phyloP scores from a whole-genome alignment of 2,888 invertebrate species.

The Agelastica alni region DNA sequence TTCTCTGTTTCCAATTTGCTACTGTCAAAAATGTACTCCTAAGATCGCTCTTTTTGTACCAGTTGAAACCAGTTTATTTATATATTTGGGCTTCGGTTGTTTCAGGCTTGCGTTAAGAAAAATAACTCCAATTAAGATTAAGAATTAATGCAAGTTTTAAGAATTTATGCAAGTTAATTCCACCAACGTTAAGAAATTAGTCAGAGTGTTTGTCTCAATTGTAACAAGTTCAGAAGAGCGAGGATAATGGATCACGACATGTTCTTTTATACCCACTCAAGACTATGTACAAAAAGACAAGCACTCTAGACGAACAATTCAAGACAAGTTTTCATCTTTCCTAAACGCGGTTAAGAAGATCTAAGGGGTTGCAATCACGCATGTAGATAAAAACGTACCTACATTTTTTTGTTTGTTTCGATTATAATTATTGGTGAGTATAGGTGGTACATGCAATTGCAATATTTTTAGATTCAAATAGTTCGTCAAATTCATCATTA shows the following conservation, averaged over 20 bases:
- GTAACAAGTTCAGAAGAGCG: constrained; percentile 4
- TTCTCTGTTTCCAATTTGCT: no score
- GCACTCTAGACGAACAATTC: constrained; percentile 9
- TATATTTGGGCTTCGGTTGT: constrained; percentile 11
- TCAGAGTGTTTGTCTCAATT: constrained; percentile 12
- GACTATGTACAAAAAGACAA: constrained; percentile 10
- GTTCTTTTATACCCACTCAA: constrained; percentile 1
- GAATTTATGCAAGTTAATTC: constrained; percentile 6
- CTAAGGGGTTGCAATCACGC: constrained; percentile 1
- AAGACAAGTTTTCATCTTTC: constrained; percentile 7
- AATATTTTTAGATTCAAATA: no score
- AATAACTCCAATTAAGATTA: constrained; percentile 7
- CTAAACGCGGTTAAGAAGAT: constrained; percentile 3
- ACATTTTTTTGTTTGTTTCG: constrained; percentile 1
- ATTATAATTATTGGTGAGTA: constrained; percentile 7
- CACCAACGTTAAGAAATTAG: constrained; percentile 5
- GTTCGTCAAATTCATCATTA: no score
- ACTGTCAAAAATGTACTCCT: no score
- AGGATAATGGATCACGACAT: constrained; percentile 2
- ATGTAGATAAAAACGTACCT: background rate
- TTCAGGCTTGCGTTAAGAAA: constrained; percentile 6
- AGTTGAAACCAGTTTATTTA: background rate
- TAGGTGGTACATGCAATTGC: constrained; percentile 4
- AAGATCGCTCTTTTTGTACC: constrained; percentile 10
- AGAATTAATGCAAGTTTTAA: constrained; percentile 7